Evolutionary conservation across 2,888 invertebrate species (phyloP).

Genomic region (Apamea sordens): DNA sequence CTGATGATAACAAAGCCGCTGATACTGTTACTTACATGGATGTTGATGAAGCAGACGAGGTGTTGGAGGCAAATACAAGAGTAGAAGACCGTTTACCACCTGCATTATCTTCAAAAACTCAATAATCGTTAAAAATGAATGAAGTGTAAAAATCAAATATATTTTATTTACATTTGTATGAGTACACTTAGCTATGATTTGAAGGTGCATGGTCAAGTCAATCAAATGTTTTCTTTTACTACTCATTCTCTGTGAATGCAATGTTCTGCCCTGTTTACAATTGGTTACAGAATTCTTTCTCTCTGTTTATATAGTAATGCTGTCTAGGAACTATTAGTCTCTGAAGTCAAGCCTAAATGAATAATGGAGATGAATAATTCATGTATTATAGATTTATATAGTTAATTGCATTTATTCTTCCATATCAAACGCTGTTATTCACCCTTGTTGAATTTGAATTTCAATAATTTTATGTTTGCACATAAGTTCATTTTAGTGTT

Average conservation of each 20-base stretch:
- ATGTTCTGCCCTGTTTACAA: background rate
- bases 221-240: constrained; percentile 9
- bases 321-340: constrained; percentile 1
- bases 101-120: constrained; percentile 6
- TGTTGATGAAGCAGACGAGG: constrained; percentile 39
- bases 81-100: constrained; percentile 22
- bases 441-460: background rate
- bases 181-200: constrained; percentile 10
- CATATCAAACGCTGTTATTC: background rate
- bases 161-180: constrained; percentile 24
- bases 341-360: constrained; percentile 14
- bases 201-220: background rate
- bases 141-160: constrained; percentile 29
- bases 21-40: constrained; percentile 49
- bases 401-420: constrained; percentile 33
- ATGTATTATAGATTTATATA: constrained; percentile 7
- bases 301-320: background rate
- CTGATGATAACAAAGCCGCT: constrained; percentile 20
- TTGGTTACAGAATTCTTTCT: background rate
- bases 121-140: constrained; percentile 43
- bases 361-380: constrained; percentile 7
- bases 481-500: constrained; percentile 36
- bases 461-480: constrained; percentile 31
- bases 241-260: constrained; percentile 13
- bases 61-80: constrained; percentile 10